Conservation (phyloP, 1,140 invertebrate species). For the Leptinotarsa texana region DNA sequence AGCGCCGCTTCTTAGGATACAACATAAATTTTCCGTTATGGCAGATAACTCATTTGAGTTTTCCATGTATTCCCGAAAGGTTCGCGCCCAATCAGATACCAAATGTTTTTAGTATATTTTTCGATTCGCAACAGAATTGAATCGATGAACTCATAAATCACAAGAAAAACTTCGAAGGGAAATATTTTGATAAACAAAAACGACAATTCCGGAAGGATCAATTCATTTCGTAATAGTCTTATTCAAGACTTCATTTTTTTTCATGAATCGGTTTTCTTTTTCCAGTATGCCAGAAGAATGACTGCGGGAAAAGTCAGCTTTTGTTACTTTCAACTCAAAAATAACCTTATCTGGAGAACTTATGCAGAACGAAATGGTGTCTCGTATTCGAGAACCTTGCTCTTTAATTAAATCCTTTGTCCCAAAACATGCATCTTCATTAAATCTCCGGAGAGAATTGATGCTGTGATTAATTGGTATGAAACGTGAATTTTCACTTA, state of each 20-base stretch:
- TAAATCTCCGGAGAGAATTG: neutral
- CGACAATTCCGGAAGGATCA: neutral
- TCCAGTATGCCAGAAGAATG: neutral
- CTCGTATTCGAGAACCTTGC: neutral
- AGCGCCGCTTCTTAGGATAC: no score
- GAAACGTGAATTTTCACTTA: neutral
- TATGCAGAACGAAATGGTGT: neutral
- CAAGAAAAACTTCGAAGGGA: neutral
- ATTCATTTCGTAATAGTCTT: neutral
- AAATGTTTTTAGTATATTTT: neutral
- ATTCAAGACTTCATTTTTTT: neutral
- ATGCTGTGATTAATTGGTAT: conserved; percentile 10
- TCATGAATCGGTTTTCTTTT: neutral
- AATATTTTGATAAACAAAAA: neutral
- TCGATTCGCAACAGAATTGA: neutral
- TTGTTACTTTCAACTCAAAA: neutral
- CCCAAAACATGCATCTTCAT: conserved; percentile 10
- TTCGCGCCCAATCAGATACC: neutral
- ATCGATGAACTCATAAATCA: neutral
- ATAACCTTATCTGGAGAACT: neutral
- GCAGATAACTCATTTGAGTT: neutral
- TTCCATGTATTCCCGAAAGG: neutral
- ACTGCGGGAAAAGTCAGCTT: neutral
- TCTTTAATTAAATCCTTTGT: conserved; percentile 8
- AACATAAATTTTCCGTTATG: no score